Base-by-base conservation (phyloP, 2,888 invertebrate species). In the Galerucella nymphaeae region DNA sequence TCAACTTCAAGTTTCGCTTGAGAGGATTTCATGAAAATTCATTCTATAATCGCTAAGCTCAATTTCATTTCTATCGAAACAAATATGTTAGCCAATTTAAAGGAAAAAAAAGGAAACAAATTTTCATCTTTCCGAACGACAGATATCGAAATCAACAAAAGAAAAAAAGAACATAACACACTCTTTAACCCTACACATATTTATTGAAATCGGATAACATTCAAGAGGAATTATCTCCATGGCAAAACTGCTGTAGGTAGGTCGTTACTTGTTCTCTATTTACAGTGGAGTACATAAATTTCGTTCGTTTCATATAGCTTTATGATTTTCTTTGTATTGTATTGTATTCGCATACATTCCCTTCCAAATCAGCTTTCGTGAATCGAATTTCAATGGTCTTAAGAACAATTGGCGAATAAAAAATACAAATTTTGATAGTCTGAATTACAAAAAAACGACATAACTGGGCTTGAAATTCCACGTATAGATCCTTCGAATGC, bases 201-300 rank as follows among this genome's bases (percentile, higher is more conserved):
- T 72, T 69, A 72, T 72, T 69, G 72, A 53, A 72, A 72, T 72
- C 69, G 65, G 69, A 72, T 72, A 72, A 61, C 72, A 69, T 72
- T 72, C 61, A 62, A 38, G 64, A 61, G 65, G 63, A 70, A 70
- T 72, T 72, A 72, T 72, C 69, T 72, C 65, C 30, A 67, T 63
- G 61, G 59, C 18, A 50, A 13, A 53, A 16, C 45, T 23, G 59
- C 14, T 16, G 45, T 30, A 30, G 38, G 23, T 50, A 38, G 53
- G 18, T 62, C 61, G 42, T 62, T 62, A 58, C 50, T 38, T 64
- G 64, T 64, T 64, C n/a, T 64, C 9, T 11, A 41, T 13, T 10
- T 18, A 16, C 67, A 67, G 67, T 59, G 67, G 53, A 18, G 67
- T 58, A 58, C 23, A 38, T 18, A n/a, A 16, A 42, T 14, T n/a